Base-by-base conservation (phyloP, 2,797 vertebrate species). In the Peromyscus nudipes region DNA sequence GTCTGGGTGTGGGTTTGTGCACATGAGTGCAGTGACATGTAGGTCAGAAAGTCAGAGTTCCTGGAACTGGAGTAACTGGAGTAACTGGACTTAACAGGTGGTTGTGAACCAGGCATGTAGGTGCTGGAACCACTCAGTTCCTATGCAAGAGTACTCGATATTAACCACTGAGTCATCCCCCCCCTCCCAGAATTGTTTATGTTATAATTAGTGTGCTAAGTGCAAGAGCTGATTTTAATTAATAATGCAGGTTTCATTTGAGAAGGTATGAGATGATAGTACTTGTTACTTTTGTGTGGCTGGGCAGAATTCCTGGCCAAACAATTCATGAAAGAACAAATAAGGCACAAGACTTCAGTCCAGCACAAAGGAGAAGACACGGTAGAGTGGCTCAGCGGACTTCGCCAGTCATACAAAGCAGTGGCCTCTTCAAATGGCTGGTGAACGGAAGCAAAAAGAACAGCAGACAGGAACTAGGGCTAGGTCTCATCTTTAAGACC, bases 151-250 rank as follows among this genome's bases (percentile, higher is more conserved):
- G 16, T 12, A 31, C 40, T 49, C 4, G 3, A 6, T 40, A 21
- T 73, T 73, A 75, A 27, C 40, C 40, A 75, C 37, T 75, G 23
- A 6, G 11, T 43, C 40, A 27, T 14, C n/a, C 25, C 37, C 37
- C 21, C 17, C 6, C 67, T 5, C 43, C 31, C 6, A 25, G 64
- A n/a, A n/a, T 25, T 49, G 6, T 31, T n/a, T 67, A n/a, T 85
- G 71, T 91, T 95, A 52, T 76, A 92, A 79, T 91, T 37, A 92
- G n/a, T 71, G 19, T 34, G 10, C 31, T 67, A 81, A 65, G 49
- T 57, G 5, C 94, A 87, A 91, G 62, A 95, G 64, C 0, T 49
- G 21, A 40, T 77, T 81, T 65, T 89, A 94, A 94, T 49, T 85
- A 95, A 92, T 49, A 87, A 91, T 7, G 25, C 21, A 79, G 29